phyloP scores from a whole-genome alignment of 2,113 vertebrate genomes.

The Uropsilus gracilis region DNA sequence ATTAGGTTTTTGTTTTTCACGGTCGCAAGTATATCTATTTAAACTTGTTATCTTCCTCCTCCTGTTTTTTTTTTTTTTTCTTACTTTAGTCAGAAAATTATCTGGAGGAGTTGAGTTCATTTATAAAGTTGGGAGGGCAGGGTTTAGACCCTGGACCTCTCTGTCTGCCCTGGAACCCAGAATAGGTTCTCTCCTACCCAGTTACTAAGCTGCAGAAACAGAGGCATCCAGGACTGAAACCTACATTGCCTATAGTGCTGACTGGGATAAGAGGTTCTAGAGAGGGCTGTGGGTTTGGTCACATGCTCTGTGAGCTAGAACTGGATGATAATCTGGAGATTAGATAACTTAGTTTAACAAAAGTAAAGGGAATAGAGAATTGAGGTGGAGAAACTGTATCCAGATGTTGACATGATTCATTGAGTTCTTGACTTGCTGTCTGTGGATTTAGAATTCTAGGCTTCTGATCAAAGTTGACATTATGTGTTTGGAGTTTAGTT shows the following conservation, averaged over 20 bases:
- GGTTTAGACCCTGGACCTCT: neutral
- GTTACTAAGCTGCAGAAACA: neutral
- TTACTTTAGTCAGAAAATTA: neutral
- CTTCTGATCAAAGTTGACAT: neutral
- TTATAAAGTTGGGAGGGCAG: neutral
- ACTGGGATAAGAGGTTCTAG: neutral
- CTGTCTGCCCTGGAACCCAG: neutral
- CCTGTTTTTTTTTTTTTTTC: neutral
- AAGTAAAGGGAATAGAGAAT: neutral
- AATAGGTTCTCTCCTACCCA: neutral
- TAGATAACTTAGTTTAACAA: neutral
- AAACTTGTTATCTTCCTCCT: slow-evolving; percentile 16
- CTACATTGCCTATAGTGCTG: neutral
- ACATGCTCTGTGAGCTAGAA: neutral
- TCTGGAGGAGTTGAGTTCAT: neutral
- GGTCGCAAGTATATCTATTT: neutral
- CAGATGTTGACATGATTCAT: neutral
- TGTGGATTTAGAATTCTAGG: neutral
- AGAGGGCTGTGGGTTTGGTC: neutral
- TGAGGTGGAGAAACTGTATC: neutral
- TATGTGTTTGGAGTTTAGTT: neutral
- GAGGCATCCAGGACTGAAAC: neutral
- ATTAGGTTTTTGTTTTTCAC: slow-evolving; percentile 55
- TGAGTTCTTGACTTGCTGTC: slow-evolving; percentile 17
- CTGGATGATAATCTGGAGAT: neutral